Evolutionary conservation across 2,888 invertebrate species (phyloP).

Genomic region (Polia nebulosa): DNA sequence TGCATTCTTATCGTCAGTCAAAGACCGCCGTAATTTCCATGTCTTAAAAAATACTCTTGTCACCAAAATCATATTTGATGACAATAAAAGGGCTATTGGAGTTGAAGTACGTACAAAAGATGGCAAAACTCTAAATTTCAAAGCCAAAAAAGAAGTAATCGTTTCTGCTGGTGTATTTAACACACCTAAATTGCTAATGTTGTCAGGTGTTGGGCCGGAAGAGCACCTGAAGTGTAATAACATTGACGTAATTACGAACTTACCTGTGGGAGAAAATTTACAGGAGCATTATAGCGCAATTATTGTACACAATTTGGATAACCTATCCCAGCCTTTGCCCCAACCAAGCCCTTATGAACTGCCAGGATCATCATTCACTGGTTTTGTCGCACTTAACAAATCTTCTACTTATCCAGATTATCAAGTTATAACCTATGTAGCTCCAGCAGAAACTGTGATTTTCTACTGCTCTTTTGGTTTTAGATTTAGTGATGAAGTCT

Average conservation of each 20-base stretch:
- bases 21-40: conserved; percentile 67
- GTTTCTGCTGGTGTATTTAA: conserved; percentile 72
- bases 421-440: conserved; percentile 55
- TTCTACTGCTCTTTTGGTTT: conserved; percentile 83
- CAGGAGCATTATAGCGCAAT: conserved; percentile 68
- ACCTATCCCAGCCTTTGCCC: conserved; percentile 79
- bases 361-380: conserved; percentile 59
- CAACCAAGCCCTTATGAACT: conserved; percentile 60
- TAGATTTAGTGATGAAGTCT: conserved; percentile 81
- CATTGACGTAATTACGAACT: conserved; percentile 68
- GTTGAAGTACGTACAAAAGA: conserved; percentile 62
- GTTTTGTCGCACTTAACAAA: conserved; percentile 64
- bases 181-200: conserved; percentile 73
- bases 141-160: conserved; percentile 71
- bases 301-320: conserved; percentile 59
- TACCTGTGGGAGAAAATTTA: conserved; percentile 75
- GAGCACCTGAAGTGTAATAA: conserved; percentile 65
- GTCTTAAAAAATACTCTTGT: conserved; percentile 69
- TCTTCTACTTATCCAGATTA: conserved; percentile 65
- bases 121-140: conserved; percentile 57
- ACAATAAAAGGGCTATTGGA: conserved; percentile 60
- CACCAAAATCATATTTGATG: conserved; percentile 67
- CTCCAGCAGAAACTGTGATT: conserved; percentile 42
- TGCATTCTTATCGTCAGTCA: conserved; percentile 73
- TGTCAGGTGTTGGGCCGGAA: conserved; percentile 74